These are phyloP conservation scores for Pseudonaja textilis DNA, from an alignment of 2,113 vertebrate species.

Conservation along the genomic window DNA sequence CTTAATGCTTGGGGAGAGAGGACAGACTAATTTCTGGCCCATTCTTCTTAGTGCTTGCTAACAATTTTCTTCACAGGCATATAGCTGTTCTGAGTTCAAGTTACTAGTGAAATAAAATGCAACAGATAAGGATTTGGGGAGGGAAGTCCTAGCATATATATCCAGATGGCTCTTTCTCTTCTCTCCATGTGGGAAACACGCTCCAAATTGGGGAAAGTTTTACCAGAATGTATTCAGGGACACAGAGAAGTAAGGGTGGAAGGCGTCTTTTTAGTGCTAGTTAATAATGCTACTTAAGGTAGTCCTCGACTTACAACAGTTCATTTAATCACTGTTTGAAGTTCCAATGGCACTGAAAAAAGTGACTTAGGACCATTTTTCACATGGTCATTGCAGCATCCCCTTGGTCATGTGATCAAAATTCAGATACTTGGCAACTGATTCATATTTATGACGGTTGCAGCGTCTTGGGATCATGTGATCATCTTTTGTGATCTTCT, in stretches of 20 bases:
- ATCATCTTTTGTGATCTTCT: neutral
- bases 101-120: neutral
- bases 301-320: neutral
- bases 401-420: neutral
- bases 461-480: neutral
- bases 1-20: constrained; percentile 20
- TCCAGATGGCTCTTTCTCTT: neutral
- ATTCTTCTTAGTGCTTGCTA: neutral
- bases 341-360: neutral
- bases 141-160: neutral
- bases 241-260: neutral
- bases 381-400: neutral
- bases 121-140: neutral
- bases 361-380: neutral
- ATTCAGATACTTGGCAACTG: neutral
- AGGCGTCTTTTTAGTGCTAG: neutral
- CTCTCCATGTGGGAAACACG: neutral
- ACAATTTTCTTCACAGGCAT: neutral
- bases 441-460: neutral
- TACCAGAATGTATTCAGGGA: neutral
- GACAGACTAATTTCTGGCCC: constrained; percentile 21
- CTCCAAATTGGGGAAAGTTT: too few relatives aligned
- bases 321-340: neutral
- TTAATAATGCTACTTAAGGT: neutral
- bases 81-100: neutral